Base-by-base conservation (phyloP, 2,888 invertebrate genomes). In the Cheilosia vernalis region DNA sequence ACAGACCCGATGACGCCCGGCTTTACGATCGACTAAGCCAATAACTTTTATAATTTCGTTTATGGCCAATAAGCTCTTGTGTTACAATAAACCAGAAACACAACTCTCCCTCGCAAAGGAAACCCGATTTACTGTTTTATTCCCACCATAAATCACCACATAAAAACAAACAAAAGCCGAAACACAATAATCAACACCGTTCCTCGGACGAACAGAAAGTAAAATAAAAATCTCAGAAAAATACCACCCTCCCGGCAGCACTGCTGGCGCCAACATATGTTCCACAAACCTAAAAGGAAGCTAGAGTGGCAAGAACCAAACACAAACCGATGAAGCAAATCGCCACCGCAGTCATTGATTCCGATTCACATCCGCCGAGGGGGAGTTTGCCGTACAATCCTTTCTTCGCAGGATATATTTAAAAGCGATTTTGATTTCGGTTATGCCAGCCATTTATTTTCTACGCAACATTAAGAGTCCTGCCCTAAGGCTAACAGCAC, bases 221-320 rank as follows among this genome's bases (percentile, higher is more conserved):
- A 51, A 66, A 44, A 17, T 9, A 27, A 56, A 30, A 69, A 19
- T 21, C 24, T n/a, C n/a, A 63, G 13, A 40, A 79, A 64, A 64
- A 60, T 55, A 21, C n/a, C 6, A 19, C 21, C 9, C 17, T 70
- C 15, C 51, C 63, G 64, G 17, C 21, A 77, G 44, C 63, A 81
- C 76, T 76, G 33, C 51, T 79, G 83, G 83, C 83, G 83, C 83
- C 83, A 69, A 24, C 73, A 84, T 83, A 83, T 83, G 78, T 58
- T 74, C 24, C 53, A 33, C 60, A 53, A 42, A 69, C 21, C 33
- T 30, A 15, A 42, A 64, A 30, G n/a, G 58, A n/a, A 42, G 27
- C 19, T 30, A 2, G 24, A 60, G 21, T 49, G 64, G 66, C 55
- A 55, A 61, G 53, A 78, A 79, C 53, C 79, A 83, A 37, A 83